These are phyloP conservation scores for Neuroterus valhalla DNA, from an alignment of 1,140 invertebrate genomes.

Conservation along the genomic window DNA sequence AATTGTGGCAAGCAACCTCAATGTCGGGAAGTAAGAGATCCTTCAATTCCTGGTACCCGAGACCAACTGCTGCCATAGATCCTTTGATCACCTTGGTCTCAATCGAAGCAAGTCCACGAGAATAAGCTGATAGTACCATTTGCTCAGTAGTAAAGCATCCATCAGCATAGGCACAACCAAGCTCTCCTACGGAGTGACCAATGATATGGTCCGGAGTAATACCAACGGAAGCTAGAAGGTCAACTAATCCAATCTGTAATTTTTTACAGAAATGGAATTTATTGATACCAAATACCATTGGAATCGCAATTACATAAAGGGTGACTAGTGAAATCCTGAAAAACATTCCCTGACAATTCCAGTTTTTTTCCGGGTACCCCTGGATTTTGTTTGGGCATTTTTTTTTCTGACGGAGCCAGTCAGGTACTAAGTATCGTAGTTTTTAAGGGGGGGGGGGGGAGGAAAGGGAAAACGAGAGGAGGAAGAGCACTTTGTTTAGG, in stretches of 20 bases:
- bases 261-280: too few species aligned
- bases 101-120: conserved; percentile 87
- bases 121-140: conserved; percentile 87
- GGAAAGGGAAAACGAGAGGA: too few species aligned
- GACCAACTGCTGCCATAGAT: conserved; percentile 89
- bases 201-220: conserved; percentile 85
- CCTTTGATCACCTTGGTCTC: conserved; percentile 85
- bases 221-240: conserved; percentile 80
- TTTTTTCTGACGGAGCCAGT: too few species aligned
- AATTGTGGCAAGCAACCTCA: conserved; percentile 84
- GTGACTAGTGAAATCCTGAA: too few species aligned
- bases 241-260: conserved; percentile 82
- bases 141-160: conserved; percentile 87
- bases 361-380: too few species aligned
- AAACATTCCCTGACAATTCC: too few species aligned
- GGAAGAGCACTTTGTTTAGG: too few species aligned
- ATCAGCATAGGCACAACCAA: conserved; percentile 90
- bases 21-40: conserved; percentile 75
- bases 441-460: too few species aligned
- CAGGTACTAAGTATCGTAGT: too few species aligned
- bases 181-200: conserved; percentile 87
- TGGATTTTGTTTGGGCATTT: too few species aligned
- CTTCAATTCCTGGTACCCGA: conserved; percentile 78
- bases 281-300: too few species aligned
- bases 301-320: too few species aligned